These are phyloP conservation scores for Brachypalpus laphriformis DNA, from an alignment of 2,888 invertebrate genomes.

Conservation along the genomic window DNA sequence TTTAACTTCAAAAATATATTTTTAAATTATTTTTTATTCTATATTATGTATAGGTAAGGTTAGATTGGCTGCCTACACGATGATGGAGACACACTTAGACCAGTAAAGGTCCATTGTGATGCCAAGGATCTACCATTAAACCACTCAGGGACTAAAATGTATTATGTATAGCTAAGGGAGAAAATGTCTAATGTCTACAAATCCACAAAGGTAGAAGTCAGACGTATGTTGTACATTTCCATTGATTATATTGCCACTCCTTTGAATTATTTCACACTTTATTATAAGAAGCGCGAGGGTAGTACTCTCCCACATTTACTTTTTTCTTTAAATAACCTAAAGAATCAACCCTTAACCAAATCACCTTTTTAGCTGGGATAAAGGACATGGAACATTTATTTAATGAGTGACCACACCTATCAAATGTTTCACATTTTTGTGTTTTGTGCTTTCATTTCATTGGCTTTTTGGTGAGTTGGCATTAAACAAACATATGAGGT, in stretches of 20 bases:
- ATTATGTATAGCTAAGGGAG: too few species aligned
- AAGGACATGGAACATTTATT: conserved; percentile 42
- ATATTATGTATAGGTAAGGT: too few species aligned
- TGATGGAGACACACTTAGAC: too few species aligned
- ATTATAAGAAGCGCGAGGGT: background rate
- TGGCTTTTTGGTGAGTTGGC: conserved; percentile 42
- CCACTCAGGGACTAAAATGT: too few species aligned
- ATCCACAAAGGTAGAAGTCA: background rate
- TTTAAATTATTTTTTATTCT: too few species aligned
- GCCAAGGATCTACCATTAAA: too few species aligned
- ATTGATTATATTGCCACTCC: conserved; percentile 20
- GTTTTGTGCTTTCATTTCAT: conserved; percentile 37
- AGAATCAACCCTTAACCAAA: conserved; percentile 47
- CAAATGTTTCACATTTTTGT: conserved; percentile 25
- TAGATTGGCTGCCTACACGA: too few species aligned
- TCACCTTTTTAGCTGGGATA: conserved; percentile 58
- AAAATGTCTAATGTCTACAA: too few species aligned
- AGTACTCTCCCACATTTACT: background rate
- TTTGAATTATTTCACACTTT: conserved; percentile 12
- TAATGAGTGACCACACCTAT: conserved; percentile 62
- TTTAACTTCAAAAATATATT: too few species aligned
- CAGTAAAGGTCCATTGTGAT: too few species aligned
- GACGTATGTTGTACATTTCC: background rate
- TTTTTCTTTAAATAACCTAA: conserved; percentile 3
- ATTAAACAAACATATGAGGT: conserved; percentile 40